Conservation (phyloP, 2,113 vertebrate species). For the Eurystomus gularis region DNA sequence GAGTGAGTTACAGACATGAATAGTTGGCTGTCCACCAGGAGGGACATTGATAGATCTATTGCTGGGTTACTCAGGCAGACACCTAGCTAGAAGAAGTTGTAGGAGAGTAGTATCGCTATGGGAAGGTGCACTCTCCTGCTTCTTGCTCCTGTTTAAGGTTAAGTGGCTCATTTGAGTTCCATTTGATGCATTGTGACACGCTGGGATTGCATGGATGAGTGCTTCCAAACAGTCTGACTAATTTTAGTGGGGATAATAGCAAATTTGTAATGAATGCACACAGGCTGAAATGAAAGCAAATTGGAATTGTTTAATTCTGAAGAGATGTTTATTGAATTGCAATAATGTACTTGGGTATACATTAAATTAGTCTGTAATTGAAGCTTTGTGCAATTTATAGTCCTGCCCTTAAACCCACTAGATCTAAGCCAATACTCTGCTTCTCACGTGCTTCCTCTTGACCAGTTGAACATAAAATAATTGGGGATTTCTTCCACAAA, state of each 20-base stretch:
- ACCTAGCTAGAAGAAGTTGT: not conserved
- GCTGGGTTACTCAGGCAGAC: not conserved
- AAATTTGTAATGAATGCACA: not conserved
- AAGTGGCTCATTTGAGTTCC: not conserved
- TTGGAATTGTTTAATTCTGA: conserved; percentile 62
- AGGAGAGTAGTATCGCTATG: not conserved
- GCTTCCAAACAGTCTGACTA: not conserved
- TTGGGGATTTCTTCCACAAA: not conserved
- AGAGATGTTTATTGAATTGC: conserved; percentile 69
- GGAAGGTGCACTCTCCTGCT: not conserved
- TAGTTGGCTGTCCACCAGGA: not conserved
- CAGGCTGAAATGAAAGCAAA: conserved; percentile 46
- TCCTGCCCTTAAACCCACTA: conserved; percentile 15
- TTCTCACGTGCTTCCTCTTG: not conserved
- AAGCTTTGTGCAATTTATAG: conserved; percentile 32
- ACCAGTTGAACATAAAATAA: not conserved
- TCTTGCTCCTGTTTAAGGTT: not conserved
- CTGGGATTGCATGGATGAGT: not conserved
- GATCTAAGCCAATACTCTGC: conserved; percentile 9
- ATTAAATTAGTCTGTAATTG: conserved; percentile 67
- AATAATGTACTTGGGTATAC: conserved; percentile 49
- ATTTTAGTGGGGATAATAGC: conserved; percentile 11
- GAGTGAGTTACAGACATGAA: not conserved
- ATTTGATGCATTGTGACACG: not conserved
- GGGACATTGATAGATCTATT: not conserved